Evolutionary conservation across 2,888 invertebrate genomes (phyloP).

Genomic region (Ormyrus pomaceus): DNA sequence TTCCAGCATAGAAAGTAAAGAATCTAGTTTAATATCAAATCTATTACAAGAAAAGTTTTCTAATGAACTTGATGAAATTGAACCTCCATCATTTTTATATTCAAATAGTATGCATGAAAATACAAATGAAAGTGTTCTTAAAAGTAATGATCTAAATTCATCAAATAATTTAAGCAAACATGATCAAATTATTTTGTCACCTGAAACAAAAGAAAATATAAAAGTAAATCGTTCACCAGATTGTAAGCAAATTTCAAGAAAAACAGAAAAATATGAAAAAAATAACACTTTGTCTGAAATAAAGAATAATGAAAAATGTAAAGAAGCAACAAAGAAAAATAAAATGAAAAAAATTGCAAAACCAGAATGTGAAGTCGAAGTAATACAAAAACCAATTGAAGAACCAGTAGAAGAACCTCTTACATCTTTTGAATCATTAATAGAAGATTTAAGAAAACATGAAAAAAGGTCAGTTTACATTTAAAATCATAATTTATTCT

Average conservation of each 20-base stretch:
- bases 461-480: conserved; percentile 38
- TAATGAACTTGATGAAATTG: conserved; percentile 60
- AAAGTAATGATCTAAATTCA: conserved; percentile 1
- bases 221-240: background rate
- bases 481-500: conserved; percentile 3
- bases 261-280: conserved; percentile 3
- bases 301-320: conserved; percentile 6
- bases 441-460: conserved; percentile 20
- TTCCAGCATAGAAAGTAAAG: conserved; percentile 38
- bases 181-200: background rate
- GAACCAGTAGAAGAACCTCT: conserved; percentile 19
- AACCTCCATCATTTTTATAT: conserved; percentile 62
- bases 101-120: conserved; percentile 54
- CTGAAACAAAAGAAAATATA: background rate
- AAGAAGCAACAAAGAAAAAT: background rate
- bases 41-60: conserved; percentile 37
- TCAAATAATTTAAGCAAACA: conserved; percentile 20
- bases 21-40: background rate
- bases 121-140: background rate
- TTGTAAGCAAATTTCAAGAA: conserved; percentile 5
- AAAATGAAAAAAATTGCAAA: background rate
- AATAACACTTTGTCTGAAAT: background rate
- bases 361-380: background rate
- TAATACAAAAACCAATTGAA: background rate
- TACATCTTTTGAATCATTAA: conserved; percentile 31